Base-by-base conservation (phyloP, 2,888 invertebrate species). In the Pristionchus fissidentatus region DNA sequence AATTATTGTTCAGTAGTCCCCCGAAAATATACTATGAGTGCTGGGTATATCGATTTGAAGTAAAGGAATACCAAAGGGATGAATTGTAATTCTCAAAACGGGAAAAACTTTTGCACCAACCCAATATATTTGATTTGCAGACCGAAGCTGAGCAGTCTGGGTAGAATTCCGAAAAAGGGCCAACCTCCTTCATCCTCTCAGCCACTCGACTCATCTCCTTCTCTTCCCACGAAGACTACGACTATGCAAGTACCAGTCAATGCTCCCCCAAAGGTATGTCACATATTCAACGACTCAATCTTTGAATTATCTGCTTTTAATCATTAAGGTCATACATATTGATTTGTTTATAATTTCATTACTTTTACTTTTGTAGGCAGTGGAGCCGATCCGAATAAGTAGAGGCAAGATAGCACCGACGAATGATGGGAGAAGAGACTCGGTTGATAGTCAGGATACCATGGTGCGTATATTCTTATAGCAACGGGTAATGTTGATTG, bases 91-190 rank as follows among this genome's bases (percentile, higher is more conserved):
- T n/a, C n/a, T n/a, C n/a, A n/a, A n/a, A n/a, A n/a, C n/a, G n/a
- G n/a, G n/a, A n/a, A n/a, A n/a, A n/a, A n/a, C n/a, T n/a, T n/a
- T n/a, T n/a, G n/a, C n/a, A n/a, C n/a, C n/a, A n/a, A 35, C 22
- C 38, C 5, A 35, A 3, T 26, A 1, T 19, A 15, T 32, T 35
- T 35, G 15, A 70, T 70, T n/a, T 70, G 19, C 70, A 70, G 70
- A n/a, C 70, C 70, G 7, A 70, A 70, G n/a, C 5, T 70, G 41
- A 41, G 70, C 41, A 70, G 41, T 41, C 70, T 70, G 4, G 70
- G 70, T n/a, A 38, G 70, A 70, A 70, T 70, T 41, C 70, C 41
- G n/a, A 70, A 41, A 35, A 70, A 41, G 41, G 38, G 70, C 13
- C 70, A 70, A 32, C 8, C 70, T 10, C 7, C 32, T 41, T 2